Percentiles rank a stretch among this genome's conserved stretches.
Conservation (phyloP, 2,113 vertebrate genomes). For the Erythrocercus mccallii region DNA sequence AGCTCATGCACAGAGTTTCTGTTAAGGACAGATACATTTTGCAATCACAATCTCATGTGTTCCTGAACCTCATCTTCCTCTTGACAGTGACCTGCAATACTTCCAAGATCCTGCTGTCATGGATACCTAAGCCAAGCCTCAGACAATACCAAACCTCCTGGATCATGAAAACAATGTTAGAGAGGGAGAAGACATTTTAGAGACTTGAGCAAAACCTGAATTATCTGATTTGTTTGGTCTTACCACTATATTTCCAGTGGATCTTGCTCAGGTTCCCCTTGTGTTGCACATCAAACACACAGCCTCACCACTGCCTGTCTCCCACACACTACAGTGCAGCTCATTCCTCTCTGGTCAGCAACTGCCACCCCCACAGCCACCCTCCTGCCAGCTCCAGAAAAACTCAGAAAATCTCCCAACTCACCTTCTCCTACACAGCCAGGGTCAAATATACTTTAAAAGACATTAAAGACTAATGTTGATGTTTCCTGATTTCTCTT, state of each 20-base stretch:
- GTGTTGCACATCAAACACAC: neutral
- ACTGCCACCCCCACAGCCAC: neutral
- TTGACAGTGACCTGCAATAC: neutral
- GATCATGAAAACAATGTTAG: neutral
- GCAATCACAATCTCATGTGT: neutral
- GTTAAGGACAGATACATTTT: neutral
- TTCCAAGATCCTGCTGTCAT: neutral
- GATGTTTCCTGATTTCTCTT: neutral
- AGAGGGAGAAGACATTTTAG: neutral
- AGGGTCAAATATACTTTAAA: neutral
- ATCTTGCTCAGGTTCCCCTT: neutral
- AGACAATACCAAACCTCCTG: neutral
- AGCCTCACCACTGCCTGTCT: neutral
- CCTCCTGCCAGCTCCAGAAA: neutral
- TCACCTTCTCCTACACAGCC: neutral
- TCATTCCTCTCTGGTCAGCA: neutral
- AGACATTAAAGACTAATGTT: neutral
- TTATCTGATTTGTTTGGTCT: neutral
- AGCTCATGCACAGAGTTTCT: neutral
- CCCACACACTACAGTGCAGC: rapidly evolving
- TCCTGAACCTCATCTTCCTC: neutral
- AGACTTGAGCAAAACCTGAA: neutral
- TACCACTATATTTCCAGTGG: too few species aligned
- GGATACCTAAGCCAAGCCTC: neutral
- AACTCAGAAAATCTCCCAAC: neutral